A percentile compares a stretch with the other conserved stretches of the same genome.
Conservation (phyloP, 1,140 invertebrate species). For the Macrobrachium rosenbergii region DNA sequence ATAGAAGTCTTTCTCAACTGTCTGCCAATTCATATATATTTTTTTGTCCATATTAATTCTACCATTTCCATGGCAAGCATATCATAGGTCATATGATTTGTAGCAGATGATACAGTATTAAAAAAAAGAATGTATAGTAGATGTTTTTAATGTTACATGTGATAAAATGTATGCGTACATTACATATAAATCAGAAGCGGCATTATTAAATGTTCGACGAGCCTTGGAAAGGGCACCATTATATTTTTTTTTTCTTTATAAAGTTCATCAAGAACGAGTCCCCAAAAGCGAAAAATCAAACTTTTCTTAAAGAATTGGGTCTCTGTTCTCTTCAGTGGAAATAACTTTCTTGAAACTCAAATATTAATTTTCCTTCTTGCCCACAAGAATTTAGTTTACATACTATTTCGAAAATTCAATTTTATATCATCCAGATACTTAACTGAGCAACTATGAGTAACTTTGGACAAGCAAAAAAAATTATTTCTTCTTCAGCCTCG, state of each 20-base stretch:
- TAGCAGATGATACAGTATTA: conserved; percentile 31
- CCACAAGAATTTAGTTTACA: no score
- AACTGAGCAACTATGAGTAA: no score
- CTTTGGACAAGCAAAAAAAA: no score
- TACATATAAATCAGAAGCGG: conserved; percentile 26
- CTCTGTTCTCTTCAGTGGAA: no score
- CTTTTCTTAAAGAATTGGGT: no score
- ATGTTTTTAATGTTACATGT: conserved; percentile 59
- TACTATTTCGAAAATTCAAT: no score
- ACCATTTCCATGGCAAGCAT: conserved; percentile 37
- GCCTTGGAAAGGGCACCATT: neutral
- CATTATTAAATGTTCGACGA: conserved; percentile 25
- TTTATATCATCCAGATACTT: no score
- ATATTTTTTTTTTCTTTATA: conserved; percentile 7
- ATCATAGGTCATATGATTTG: conserved; percentile 59
- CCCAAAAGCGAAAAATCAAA: no score
- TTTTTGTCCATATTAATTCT: conserved; percentile 32
- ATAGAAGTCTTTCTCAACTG: conserved; percentile 38
- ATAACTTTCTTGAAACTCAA: no score
- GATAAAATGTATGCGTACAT: conserved; percentile 42
- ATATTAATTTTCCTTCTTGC: no score
- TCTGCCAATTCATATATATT: conserved; percentile 47
- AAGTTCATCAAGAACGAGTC: neutral
- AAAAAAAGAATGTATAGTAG: conserved; percentile 28
- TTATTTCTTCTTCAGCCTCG: no score